Evolutionary conservation across 2,113 vertebrate genomes (phyloP), one percentile per base, ranked within the genome.

Genomic region (Neolamprologus ventralis): DNA sequence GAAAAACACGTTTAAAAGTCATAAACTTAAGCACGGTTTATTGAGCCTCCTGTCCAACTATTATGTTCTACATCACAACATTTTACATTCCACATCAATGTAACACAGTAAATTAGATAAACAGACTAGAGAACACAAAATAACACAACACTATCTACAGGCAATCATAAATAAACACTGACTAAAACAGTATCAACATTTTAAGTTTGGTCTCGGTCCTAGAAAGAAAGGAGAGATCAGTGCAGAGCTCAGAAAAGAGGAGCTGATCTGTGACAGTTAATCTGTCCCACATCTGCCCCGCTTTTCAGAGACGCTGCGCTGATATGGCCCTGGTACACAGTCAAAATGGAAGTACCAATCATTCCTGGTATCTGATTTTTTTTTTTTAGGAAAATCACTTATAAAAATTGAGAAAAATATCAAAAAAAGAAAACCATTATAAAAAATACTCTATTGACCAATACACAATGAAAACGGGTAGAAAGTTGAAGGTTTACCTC

Each of bases 391-490:
- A 95, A 95, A 95, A 94, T 85, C 86, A 92, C 91, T 92, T 96
- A 96, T 95, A 95, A 96, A 96, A 96, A 93, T 94, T 92, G 92
- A 91, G 90, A 94, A 93, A 93, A 95, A 95, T 95, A 96, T 95
- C 93, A 96, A 96, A 96, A 96, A 96, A 96, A 95, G 87, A 96
- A 96, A 96, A 94, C 81, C 88, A 89, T 95, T 96, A 96, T 94
- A 96, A 96, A 96, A 95, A 96, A 96, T 96, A 96, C 91, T 95
- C 89, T 92, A 93, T 94, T 88, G 92, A 94, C 91, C 95, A 87
- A 88, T 81, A 92, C 93, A 89, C 51, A 93, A 89, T 88, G 65
- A 93, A 86, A 88, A 87, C 7, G 28, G 82, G 89, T 91, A 94
- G 75, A 94, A 94, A 94, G 85, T 91, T 90, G 88, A 90, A 86